Evolutionary conservation across 2,113 vertebrate genomes (phyloP).

Genomic region (Tyto alba): DNA sequence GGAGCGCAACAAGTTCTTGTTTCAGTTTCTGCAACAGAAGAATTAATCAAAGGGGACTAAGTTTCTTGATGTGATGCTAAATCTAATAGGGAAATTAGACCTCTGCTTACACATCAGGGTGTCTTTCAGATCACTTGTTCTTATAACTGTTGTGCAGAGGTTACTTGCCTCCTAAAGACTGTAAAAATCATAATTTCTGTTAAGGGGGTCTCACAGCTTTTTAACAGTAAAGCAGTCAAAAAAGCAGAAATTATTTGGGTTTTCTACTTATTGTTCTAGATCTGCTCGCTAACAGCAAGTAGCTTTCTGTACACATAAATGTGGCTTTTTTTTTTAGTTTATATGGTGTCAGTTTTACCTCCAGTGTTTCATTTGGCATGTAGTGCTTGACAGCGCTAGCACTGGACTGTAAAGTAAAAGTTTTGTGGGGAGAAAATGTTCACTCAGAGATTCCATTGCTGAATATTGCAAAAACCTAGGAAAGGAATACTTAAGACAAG

Average conservation of each 20-base stretch:
- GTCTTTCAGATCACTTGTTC: not conserved
- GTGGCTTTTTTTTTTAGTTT: not conserved
- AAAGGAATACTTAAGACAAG: not conserved
- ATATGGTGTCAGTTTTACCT: conserved; percentile 10
- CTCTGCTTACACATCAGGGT: not conserved
- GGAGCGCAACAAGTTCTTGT: not conserved
- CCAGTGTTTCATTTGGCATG: conserved; percentile 11
- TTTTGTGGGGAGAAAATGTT: conserved; percentile 52
- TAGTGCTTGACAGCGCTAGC: not conserved
- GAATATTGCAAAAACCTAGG: conserved; percentile 48
- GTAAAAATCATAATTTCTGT: not conserved
- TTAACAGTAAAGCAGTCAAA: not conserved
- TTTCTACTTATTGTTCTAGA: not conserved
- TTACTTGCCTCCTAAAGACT: not conserved
- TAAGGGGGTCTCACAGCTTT: not conserved
- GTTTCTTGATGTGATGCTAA: not conserved
- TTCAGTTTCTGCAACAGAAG: not conserved
- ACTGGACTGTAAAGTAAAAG: conserved; percentile 29
- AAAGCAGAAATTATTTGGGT: not conserved
- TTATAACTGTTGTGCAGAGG: not conserved
- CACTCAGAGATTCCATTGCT: conserved; percentile 29
- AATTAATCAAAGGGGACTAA: not conserved
- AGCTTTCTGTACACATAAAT: not conserved
- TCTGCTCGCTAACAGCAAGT: not conserved
- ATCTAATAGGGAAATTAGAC: not conserved